Evolutionary conservation across 1,140 invertebrate genomes (phyloP), one percentile per base, ranked within the genome.

Genomic region (Mactra quadrangularis): DNA sequence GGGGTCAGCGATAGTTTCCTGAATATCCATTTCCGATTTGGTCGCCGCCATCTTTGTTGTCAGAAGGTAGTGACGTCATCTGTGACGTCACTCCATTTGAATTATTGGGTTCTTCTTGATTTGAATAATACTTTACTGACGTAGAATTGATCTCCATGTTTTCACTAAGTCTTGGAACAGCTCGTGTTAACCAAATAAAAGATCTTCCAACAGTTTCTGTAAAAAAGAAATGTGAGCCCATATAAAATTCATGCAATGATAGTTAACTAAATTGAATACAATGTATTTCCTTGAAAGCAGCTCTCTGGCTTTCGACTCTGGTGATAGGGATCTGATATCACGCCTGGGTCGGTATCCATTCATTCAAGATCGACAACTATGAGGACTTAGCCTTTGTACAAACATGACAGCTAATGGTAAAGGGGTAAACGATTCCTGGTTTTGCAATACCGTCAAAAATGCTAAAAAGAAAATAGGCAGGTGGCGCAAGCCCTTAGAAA

Each of bases 131-230:
- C 27, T 79, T 79, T 3, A 79, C 76, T 13, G 31, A 25, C 19
- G 76, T 79, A 19, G 45, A 53, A 45, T 79, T 79, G 9, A 79
- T 79, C 33, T 79, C 76, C 62, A 55, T 70, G 19, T 66, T 64
- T 55, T 79, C 76, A 31, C 76, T 31, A 29, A 79, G 27, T 70
- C 35, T 52, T 47, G 25, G 45, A 29, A 64, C 35, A 4, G 76
- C 35, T 17, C 70, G 68, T 6, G 52, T 50, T 31, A 79, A 41
- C 59, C 59, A 79, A 13, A 79, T 47, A 27, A 79, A 79, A 27
- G 76, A 79, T 0, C 15, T 25, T 19, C 76, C 76, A n/a, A 45
- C 13, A 6, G 62, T 79, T 47, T 79, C 76, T 79, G 64, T n/a
- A 79, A 57, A 53, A 27, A 66, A 25, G n/a, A 71, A n/a, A n/a